phyloP scores from a whole-genome alignment of 2,113 vertebrate species.

The Zosterops borbonicus region DNA sequence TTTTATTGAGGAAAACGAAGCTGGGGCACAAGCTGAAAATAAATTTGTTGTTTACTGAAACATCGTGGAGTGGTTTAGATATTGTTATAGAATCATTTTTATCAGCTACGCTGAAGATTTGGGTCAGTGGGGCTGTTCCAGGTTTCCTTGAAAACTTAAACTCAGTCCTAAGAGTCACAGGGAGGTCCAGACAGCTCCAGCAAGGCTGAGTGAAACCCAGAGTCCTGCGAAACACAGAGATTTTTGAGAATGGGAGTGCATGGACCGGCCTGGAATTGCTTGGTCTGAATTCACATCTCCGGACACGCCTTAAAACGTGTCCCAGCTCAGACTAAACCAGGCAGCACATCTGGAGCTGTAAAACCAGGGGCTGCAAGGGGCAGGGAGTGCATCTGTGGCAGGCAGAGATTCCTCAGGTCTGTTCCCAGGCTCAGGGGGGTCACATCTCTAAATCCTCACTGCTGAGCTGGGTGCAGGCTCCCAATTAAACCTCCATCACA shows the following conservation, averaged over 20 bases:
- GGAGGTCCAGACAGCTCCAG: not conserved
- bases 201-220: not conserved
- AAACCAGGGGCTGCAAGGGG: accelerated
- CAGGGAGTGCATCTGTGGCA: not conserved
- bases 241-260: accelerated
- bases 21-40: not conserved
- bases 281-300: not conserved
- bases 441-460: not conserved
- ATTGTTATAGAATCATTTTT: not conserved
- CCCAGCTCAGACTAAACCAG: not conserved
- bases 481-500: accelerated
- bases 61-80: not conserved
- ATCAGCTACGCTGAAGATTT: accelerated
- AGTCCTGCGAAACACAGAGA: not conserved
- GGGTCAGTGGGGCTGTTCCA: slow-evolving; percentile 1
- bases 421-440: not conserved
- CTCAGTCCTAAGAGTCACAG: not conserved
- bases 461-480: not conserved
- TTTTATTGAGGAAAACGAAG: slow-evolving; percentile 14
- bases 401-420: not conserved
- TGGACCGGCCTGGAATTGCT: not conserved
- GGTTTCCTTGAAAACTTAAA: not conserved
- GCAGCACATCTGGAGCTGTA: not conserved
- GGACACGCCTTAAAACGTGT: not conserved
- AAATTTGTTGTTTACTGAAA: slow-evolving; percentile 28